These are phyloP conservation scores for Hiodon alosoides DNA, from an alignment of 2,113 vertebrate species.

Conservation along the genomic window DNA sequence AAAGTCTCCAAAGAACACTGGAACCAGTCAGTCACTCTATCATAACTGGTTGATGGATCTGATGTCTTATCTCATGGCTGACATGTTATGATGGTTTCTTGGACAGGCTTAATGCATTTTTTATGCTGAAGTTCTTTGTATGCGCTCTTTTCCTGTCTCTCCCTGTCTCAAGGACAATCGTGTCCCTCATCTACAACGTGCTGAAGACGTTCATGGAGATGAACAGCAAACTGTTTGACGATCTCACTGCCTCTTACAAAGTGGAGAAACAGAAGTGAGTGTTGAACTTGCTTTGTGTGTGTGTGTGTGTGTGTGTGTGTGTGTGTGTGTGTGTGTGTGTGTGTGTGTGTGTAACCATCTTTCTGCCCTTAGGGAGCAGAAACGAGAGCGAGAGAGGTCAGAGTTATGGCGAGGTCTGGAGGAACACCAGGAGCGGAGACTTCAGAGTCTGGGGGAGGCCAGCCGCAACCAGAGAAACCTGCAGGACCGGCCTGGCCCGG, in stretches of 20 bases:
- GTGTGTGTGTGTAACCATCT: conserved; percentile 6
- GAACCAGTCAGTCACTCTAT: conserved; percentile 76
- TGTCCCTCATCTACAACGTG: conserved; percentile 90
- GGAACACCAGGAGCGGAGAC: conserved; percentile 73
- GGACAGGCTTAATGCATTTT: background rate
- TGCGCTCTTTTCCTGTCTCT: background rate
- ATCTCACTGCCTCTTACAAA: conserved; percentile 89
- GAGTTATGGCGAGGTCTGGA: conserved; percentile 82
- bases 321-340: background rate
- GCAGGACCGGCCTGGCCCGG: conserved; percentile 58
- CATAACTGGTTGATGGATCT: background rate
- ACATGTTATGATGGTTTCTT: background rate
- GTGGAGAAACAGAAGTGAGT: conserved; percentile 91
- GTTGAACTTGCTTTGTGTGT: conserved; percentile 19
- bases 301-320: conserved; percentile 25
- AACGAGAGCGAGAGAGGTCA: conserved; percentile 73
- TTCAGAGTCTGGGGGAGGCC: conserved; percentile 74
- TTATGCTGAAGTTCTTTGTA: background rate
- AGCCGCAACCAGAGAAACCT: conserved; percentile 69
- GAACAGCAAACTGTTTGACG: conserved; percentile 87
- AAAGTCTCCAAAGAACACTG: conserved; percentile 90
- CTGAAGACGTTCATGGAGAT: conserved; percentile 95
- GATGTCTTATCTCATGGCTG: background rate
- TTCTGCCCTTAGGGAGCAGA: conserved; percentile 67
- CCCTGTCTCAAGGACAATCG: conserved; percentile 70